Evolutionary conservation across 2,797 vertebrate species (phyloP), one percentile per base, ranked within the genome.

Genomic region (Australoheros facetus): DNA sequence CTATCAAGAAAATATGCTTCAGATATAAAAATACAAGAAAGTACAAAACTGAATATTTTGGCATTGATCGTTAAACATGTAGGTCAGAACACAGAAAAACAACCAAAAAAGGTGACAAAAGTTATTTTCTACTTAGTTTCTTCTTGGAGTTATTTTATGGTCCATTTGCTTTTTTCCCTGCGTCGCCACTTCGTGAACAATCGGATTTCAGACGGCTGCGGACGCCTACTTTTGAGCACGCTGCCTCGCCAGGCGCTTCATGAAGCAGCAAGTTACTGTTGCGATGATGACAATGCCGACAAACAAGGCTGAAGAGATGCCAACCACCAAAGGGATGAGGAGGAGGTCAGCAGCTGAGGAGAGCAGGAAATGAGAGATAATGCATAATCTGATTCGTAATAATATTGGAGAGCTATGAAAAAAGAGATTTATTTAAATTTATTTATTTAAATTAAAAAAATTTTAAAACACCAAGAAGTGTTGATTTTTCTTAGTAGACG

Each of bases 251-350:
- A 98, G 93, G 30, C 94, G 93, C 42, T 91, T 97, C 96, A 98
- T 97, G 90, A 97, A 98, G 93, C 97, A 98, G 81, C 97, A 98
- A 60, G 97, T 98, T 48, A 98, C 96, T 0, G 97, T 82, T 1
- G 95, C 91, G 0, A 98, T 95, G 86, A 98, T 93, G 42, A 95
- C 77, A 72, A 96, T 91, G 0, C 97, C 96, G 2, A 97, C 95
- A 37, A 97, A 95, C n/a, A 98, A 90, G 56, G 97, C 96, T 0
- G 95, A 96, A 34, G 95, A 96, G n/a, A 96, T 86, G 0, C 97
- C 97, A 8, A 96, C 87, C 11, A 97, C 91, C 82, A 98, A 74
- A 1, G 97, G 97, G 76, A 98, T 92, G 54, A 98, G 91, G 17
- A 98, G 95, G 26, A 97, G 96, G 84, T 98, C 97, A 17, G 93